These are phyloP conservation scores for Brevimyrus niger DNA, from an alignment of 2,113 vertebrate genomes.

Conservation along the genomic window DNA sequence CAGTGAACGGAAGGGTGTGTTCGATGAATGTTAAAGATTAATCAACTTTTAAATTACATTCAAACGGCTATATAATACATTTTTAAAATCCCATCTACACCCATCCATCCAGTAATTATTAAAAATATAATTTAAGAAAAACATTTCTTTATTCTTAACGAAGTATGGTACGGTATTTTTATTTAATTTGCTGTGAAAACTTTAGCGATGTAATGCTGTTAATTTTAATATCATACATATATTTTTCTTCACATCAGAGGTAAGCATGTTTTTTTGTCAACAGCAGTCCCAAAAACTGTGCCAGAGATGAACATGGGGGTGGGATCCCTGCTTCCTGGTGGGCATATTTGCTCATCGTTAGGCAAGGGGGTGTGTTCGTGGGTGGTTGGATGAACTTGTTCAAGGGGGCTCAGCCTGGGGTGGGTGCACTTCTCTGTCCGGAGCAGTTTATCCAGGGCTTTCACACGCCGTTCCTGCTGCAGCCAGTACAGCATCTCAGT, in stretches of 20 bases:
- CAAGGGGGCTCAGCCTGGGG: slow-evolving; percentile 29
- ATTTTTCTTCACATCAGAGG: not conserved
- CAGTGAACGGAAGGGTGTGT: slow-evolving; percentile 1
- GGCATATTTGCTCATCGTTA: not conserved
- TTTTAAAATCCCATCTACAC: not conserved
- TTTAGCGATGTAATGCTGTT: not conserved
- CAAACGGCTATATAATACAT: not conserved
- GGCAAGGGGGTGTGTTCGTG: not conserved
- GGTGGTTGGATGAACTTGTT: not conserved
- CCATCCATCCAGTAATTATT: not conserved
- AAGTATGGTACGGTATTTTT: not conserved
- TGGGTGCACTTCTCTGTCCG: not conserved
- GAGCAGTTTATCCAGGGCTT: slow-evolving; percentile 25
- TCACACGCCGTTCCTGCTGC: slow-evolving; percentile 53
- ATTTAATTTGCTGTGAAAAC: not conserved
- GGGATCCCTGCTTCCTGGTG: not conserved
- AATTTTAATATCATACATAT: not conserved
- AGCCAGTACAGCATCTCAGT: slow-evolving; percentile 71
- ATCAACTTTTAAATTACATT: not conserved
- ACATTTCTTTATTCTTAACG: not conserved
- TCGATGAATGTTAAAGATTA: not conserved
- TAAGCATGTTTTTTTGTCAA: slow-evolving; percentile 11
- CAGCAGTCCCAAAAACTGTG: not conserved
- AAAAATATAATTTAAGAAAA: not conserved
- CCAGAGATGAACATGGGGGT: not conserved